These are phyloP conservation scores for Nesidiocoris tenuis DNA, from an alignment of 2,888 invertebrate genomes.

Conservation along the genomic window DNA sequence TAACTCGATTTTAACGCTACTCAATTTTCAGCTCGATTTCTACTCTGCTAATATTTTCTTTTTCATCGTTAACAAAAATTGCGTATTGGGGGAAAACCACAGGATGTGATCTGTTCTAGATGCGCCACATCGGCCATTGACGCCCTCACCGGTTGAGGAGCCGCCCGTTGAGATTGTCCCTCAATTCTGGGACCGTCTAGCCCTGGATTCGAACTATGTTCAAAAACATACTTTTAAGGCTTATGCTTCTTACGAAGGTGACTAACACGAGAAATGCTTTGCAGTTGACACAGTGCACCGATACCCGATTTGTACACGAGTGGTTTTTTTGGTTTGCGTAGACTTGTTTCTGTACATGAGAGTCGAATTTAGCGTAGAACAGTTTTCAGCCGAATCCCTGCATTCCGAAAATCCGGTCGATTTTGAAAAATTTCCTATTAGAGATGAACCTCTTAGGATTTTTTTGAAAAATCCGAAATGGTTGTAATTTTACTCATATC, in stretches of 20 bases:
- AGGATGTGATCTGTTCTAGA: conserved; percentile 40
- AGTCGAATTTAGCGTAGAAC: no score
- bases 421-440: no score
- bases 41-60: no score
- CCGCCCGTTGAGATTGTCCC: conserved; percentile 2
- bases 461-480: no score
- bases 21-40: neutral
- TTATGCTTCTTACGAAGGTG: conserved; percentile 35
- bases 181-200: conserved; percentile 15
- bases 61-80: no score
- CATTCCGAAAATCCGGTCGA: no score
- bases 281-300: neutral
- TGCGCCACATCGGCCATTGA: conserved; percentile 14
- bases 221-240: conserved; percentile 34
- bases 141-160: conserved; percentile 18
- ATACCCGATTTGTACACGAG: neutral
- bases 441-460: no score
- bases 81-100: conserved; percentile 15
- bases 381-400: no score
- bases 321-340: no score
- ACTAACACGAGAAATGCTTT: conserved; percentile 16
- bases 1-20: neutral
- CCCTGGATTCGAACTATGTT: conserved; percentile 22
- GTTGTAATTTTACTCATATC: no score
- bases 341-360: no score